Percentiles rank a stretch among this genome's conserved stretches.
Conservation (phyloP, 2,888 invertebrate species). For the Congeria kusceri region DNA sequence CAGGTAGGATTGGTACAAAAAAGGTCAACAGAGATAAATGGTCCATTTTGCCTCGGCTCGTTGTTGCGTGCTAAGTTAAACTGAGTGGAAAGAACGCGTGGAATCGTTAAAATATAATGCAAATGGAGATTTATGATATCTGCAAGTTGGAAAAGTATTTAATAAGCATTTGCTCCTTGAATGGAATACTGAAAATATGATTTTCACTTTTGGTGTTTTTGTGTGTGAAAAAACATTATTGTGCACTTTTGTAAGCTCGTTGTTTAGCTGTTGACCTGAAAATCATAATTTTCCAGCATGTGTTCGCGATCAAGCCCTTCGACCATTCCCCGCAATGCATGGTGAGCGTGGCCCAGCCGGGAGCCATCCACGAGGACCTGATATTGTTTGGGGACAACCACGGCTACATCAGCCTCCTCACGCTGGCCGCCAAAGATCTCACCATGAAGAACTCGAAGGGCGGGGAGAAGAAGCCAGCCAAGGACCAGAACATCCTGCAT, state of each 20-base stretch:
- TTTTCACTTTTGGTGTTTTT: background rate
- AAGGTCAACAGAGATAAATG: too few relatives aligned
- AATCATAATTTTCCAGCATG: constrained; percentile 76
- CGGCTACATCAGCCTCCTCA: constrained; percentile 82
- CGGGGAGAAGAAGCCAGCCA: constrained; percentile 69
- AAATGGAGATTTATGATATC: too few relatives aligned
- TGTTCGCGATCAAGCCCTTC: constrained; percentile 83
- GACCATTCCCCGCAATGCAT: constrained; percentile 83
- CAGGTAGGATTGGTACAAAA: constrained; percentile 71
- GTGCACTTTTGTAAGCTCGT: too few relatives aligned
- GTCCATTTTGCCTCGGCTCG: too few relatives aligned
- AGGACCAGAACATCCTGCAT: constrained; percentile 67
- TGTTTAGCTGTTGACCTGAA: too few relatives aligned
- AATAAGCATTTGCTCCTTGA: too few relatives aligned
- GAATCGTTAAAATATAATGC: too few relatives aligned
- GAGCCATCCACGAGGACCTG: constrained; percentile 76
- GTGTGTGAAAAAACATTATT: background rate
- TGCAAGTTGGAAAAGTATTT: too few relatives aligned
- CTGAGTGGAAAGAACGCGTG: background rate
- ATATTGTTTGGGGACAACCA: constrained; percentile 84
- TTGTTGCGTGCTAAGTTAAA: background rate
- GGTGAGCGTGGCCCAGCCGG: constrained; percentile 74
- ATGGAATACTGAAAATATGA: too few relatives aligned
- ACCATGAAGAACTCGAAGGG: constrained; percentile 81
- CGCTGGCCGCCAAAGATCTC: constrained; percentile 81